Percentiles rank a stretch among this genome's conserved stretches.
Evolutionary conservation across 1,140 invertebrate genomes (phyloP).

Genomic region (Drosophila grimshawi): DNA sequence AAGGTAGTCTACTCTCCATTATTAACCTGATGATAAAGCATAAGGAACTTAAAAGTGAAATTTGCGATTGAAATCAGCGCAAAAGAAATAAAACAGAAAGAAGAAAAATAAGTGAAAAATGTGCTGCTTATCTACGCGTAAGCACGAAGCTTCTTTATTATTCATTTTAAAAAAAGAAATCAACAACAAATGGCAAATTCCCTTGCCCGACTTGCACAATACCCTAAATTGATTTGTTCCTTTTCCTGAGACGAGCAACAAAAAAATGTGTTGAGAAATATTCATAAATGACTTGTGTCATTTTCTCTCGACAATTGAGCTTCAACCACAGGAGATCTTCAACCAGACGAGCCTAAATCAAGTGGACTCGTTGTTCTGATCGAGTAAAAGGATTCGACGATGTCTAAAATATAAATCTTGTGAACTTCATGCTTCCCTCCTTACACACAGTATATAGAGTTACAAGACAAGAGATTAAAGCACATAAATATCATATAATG

Average conservation of each 20-base stretch:
- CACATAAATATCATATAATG: neutral
- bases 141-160: constrained; percentile 72
- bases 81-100: neutral
- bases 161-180: constrained; percentile 56
- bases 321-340: too few relatives aligned
- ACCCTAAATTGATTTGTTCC: too few relatives aligned
- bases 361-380: too few relatives aligned
- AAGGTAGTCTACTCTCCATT: neutral
- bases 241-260: neutral
- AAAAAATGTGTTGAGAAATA: neutral
- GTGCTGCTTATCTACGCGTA: constrained; percentile 45
- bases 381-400: too few relatives aligned
- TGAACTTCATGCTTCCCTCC: too few relatives aligned
- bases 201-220: too few relatives aligned
- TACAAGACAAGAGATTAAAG: too few relatives aligned
- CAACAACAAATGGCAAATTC: neutral
- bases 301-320: too few relatives aligned
- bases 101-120: constrained; percentile 6
- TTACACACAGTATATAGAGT: too few relatives aligned
- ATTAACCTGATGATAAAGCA: neutral
- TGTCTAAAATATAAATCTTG: too few relatives aligned
- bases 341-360: too few relatives aligned
- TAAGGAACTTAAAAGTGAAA: constrained; percentile 38
- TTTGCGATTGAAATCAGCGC: constrained; percentile 54
- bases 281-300: too few relatives aligned